Evolutionary conservation across 2,888 invertebrate species (phyloP), one percentile per base, ranked within the genome.

Genomic region (Palloptera scutellata): DNA sequence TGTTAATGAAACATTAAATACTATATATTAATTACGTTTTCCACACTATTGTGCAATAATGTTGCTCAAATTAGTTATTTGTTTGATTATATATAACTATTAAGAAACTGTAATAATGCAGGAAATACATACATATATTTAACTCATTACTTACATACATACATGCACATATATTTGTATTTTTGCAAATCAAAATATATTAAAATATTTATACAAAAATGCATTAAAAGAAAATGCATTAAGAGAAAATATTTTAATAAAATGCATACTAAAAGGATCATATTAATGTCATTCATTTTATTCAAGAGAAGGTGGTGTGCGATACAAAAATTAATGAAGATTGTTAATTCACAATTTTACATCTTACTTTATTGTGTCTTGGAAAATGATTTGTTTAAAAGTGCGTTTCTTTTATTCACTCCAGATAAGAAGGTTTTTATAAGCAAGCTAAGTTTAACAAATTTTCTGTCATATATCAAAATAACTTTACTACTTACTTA

Each of bases 61-160:
- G 45, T 66, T 66, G 66, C 66, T 66, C 66, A 66, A 63, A 61
- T 13, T 13, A 60, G 45, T 52, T 60, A 54, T 53, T 64, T 65
- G 20, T 59, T 52, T 12, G 17, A 17, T 48, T 53, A 53, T 45
- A 41, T 42, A 10, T 15, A 11, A 20, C 55, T 51, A 48, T 20
- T 30, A 55, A 30, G 30, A 17, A 51, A 17, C 55, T 55, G 8
- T 3, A 45, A 64, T 17, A 57, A 40, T 48, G 30, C 19, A 13
- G n/a, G 51, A 48, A 51, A 57, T 19, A 55, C 57, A 55, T 40
- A 45, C 54, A 45, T 54, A 48, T 45, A 63, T 45, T 61, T 45
- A 30, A 19, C 19, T 43, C 15, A 55, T 54, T 57, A 63, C 43
- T 19, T 15, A 62, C 42, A 54, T 13, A 17, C 51, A 19, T 57